These are phyloP conservation scores for Microctonus brassicae DNA, from an alignment of 2,888 invertebrate genomes.

Conservation along the genomic window DNA sequence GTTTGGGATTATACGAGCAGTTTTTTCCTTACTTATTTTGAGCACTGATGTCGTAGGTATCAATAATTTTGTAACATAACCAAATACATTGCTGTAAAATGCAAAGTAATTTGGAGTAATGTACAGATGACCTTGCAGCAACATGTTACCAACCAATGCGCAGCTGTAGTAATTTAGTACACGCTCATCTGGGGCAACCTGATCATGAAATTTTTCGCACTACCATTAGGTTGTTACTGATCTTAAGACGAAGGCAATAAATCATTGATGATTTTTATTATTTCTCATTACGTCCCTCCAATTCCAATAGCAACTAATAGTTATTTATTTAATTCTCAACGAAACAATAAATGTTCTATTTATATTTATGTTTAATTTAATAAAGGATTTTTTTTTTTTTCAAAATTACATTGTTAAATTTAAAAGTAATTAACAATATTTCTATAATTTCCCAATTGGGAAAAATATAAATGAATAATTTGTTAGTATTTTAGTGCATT, in stretches of 20 bases:
- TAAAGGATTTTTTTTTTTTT: too few species aligned
- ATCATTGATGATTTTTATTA: background rate
- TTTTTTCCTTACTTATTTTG: slow-evolving; percentile 92
- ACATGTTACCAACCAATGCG: slow-evolving; percentile 91
- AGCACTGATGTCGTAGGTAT: slow-evolving; percentile 89
- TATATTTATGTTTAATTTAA: background rate
- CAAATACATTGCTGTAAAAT: slow-evolving; percentile 96
- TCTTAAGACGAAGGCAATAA: slow-evolving; percentile 39
- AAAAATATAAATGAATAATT: background rate
- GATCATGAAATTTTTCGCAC: slow-evolving; percentile 59
- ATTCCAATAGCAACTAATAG: background rate
- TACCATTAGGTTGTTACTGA: slow-evolving; percentile 56
- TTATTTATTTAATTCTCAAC: background rate
- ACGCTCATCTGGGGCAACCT: slow-evolving; percentile 84
- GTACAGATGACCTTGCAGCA: slow-evolving; percentile 93
- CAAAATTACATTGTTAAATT: too few species aligned
- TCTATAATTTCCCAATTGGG: background rate
- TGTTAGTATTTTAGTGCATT: background rate
- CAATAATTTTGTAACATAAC: slow-evolving; percentile 92
- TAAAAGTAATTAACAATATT: too few species aligned
- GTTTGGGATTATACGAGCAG: slow-evolving; percentile 94
- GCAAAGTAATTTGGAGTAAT: slow-evolving; percentile 96
- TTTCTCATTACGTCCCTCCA: background rate
- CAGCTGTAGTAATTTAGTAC: slow-evolving; percentile 94
- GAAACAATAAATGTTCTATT: background rate